Evolutionary conservation across 2,888 invertebrate species (phyloP).

Genomic region (Dolichopus griseipennis): DNA sequence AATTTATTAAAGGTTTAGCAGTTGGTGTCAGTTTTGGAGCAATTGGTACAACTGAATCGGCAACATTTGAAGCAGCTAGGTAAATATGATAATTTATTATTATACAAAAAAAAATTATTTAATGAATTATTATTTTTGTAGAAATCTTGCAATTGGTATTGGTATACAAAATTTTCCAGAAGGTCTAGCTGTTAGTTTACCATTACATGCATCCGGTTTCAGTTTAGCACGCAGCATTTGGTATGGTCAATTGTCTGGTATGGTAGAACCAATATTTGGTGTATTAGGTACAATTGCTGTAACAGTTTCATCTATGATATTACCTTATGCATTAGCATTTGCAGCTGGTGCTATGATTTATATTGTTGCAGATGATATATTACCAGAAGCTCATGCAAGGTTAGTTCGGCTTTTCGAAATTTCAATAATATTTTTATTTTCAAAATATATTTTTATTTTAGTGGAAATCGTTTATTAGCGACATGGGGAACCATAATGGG

Average conservation of each 20-base stretch:
- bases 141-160: slow-evolving; percentile 94
- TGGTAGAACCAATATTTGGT: slow-evolving; percentile 97
- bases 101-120: not conserved
- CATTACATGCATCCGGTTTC: slow-evolving; percentile 91
- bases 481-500: slow-evolving; percentile 91
- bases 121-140: slow-evolving; percentile 31
- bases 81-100: slow-evolving; percentile 36
- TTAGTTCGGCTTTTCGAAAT: slow-evolving; percentile 13
- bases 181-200: slow-evolving; percentile 92
- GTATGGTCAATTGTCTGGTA: slow-evolving; percentile 96
- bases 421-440: slow-evolving; percentile 10
- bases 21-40: slow-evolving; percentile 98
- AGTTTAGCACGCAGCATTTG: slow-evolving; percentile 84
- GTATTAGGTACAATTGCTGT: slow-evolving; percentile 82
- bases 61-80: slow-evolving; percentile 82
- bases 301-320: slow-evolving; percentile 69
- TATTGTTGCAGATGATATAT: slow-evolving; percentile 95
- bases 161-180: slow-evolving; percentile 99
- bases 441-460: slow-evolving; percentile 44
- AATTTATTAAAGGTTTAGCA: slow-evolving; percentile 58
- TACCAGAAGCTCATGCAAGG: slow-evolving; percentile 91
- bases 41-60: slow-evolving; percentile 72
- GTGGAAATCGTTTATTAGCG: slow-evolving; percentile 90
- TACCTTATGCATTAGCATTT: slow-evolving; percentile 93
- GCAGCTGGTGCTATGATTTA: slow-evolving; percentile 99